Evolutionary conservation across 1,140 invertebrate genomes (phyloP).

Genomic region (Anoplophora glabripennis): DNA sequence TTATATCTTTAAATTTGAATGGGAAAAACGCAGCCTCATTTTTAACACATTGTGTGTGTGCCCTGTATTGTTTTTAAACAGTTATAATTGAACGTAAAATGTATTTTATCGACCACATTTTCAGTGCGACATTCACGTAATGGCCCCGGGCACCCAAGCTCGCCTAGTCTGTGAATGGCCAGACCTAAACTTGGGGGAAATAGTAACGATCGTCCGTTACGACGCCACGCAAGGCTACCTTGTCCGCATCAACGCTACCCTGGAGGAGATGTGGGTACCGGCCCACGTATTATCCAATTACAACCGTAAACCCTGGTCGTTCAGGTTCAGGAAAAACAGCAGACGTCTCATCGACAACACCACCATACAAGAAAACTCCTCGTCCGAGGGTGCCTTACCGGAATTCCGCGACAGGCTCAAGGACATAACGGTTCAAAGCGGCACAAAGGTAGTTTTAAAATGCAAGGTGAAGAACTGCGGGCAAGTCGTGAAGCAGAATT

Average conservation of each 20-base stretch:
- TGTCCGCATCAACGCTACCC: conserved; percentile 46
- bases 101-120: conserved; percentile 11
- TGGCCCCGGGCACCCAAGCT: conserved; percentile 54
- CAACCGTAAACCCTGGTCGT: conserved; percentile 60
- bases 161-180: conserved; percentile 55
- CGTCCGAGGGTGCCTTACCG: conserved; percentile 35
- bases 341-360: conserved; percentile 42
- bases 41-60: no score
- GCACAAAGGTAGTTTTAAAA: conserved; percentile 39
- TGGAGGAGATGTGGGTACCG: conserved; percentile 63
- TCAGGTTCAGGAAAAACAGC: conserved; percentile 49
- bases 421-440: conserved; percentile 37
- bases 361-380: conserved; percentile 32
- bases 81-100: no score
- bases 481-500: conserved; percentile 49
- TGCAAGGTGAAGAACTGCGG: conserved; percentile 39
- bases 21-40: no score
- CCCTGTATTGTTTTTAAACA: no score
- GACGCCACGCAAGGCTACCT: conserved; percentile 51
- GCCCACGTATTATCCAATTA: conserved; percentile 57
- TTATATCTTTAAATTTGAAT: no score
- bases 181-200: conserved; percentile 54
- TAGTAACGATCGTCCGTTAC: conserved; percentile 51
- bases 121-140: conserved; percentile 47
- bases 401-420: conserved; percentile 42